phyloP scores from a whole-genome alignment of 2,797 vertebrate genomes.

The Simalia tracyae region DNA sequence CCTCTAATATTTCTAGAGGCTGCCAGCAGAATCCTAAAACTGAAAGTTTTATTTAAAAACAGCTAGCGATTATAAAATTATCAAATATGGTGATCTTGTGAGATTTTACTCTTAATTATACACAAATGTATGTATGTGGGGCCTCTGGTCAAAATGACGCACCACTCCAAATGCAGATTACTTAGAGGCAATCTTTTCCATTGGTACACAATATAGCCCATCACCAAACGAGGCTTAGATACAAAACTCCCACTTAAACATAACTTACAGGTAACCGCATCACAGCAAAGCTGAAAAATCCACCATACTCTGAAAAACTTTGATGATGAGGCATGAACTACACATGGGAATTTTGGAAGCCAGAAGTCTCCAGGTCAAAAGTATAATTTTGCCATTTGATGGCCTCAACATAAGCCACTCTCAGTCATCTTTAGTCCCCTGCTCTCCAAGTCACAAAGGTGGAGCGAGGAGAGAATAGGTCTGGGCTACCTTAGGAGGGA shows the following conservation, averaged over 20 bases:
- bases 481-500: background rate
- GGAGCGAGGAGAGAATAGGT: fast-evolving
- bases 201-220: background rate
- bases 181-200: background rate
- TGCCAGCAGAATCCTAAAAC: too few relatives aligned
- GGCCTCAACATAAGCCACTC: too few relatives aligned
- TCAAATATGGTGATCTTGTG: too few relatives aligned
- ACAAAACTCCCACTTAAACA: background rate
- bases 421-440: background rate
- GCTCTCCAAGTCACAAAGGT: background rate
- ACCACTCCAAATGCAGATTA: too few relatives aligned
- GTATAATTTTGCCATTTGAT: too few relatives aligned
- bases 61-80: too few relatives aligned
- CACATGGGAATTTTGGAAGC: background rate
- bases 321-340: background rate
- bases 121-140: too few relatives aligned
- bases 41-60: too few relatives aligned
- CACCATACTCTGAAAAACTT: background rate
- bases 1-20: too few relatives aligned
- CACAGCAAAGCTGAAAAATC: background rate
- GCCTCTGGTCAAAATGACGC: too few relatives aligned
- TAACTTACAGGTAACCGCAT: background rate
- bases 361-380: background rate
- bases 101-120: too few relatives aligned
- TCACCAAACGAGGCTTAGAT: background rate